These are phyloP conservation scores for Zoanthus gigantus DNA, from an alignment of 92 coral and sea anemone genomes.

Conservation along the genomic window DNA sequence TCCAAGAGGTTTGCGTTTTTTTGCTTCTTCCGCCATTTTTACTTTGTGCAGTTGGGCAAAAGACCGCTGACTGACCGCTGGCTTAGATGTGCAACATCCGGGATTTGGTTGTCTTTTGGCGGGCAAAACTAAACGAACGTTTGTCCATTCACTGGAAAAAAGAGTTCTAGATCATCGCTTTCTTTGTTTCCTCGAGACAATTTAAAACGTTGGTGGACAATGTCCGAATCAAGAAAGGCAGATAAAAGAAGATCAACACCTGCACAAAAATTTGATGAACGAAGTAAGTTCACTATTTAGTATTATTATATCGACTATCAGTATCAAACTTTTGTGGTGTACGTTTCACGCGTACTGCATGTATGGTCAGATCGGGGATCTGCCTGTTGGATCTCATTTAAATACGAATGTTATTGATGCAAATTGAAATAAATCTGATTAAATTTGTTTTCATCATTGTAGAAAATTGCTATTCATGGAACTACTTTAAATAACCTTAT, in stretches of 20 bases:
- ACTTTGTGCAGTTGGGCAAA: background rate
- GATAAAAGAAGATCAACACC: conserved; percentile 55
- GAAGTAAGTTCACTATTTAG: conserved; percentile 48
- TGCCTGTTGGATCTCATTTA: background rate
- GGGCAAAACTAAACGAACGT: conserved; percentile 32
- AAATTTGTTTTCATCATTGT: background rate
- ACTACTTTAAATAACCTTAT: no score
- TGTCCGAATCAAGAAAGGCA: conserved; percentile 10
- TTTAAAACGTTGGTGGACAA: conserved; percentile 17
- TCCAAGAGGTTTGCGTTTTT: conserved; percentile 60
- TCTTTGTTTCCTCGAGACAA: background rate
- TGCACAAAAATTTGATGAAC: conserved; percentile 58
- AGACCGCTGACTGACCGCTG: background rate
- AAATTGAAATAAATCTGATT: background rate
- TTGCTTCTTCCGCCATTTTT: background rate
- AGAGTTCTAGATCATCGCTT: background rate
- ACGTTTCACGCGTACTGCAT: no score
- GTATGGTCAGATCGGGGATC: background rate
- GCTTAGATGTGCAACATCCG: conserved; percentile 25
- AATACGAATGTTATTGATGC: background rate
- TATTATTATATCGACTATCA: no score
- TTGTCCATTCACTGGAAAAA: background rate
- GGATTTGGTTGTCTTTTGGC: conserved; percentile 37
- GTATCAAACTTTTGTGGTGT: no score
- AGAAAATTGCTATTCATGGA: no score